phyloP scores from a whole-genome alignment of 2,113 vertebrate species.

The Lynx canadensis region DNA sequence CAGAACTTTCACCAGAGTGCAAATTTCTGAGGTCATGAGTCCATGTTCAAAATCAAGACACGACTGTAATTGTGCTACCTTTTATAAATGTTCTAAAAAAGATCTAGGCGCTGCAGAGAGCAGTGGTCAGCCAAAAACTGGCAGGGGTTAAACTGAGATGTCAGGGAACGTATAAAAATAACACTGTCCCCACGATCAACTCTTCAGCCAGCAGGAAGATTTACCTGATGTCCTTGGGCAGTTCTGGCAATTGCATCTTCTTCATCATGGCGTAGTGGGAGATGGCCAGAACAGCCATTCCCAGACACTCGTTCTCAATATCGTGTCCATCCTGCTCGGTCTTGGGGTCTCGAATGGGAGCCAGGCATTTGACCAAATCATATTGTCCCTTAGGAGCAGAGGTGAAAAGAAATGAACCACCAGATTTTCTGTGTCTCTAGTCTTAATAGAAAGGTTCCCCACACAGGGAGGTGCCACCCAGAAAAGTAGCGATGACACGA shows the following conservation, averaged over 20 bases:
- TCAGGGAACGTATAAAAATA: background rate
- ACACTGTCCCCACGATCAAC: background rate
- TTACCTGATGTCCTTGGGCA: conserved; percentile 93
- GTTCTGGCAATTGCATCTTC: conserved; percentile 86
- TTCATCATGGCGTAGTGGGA: conserved; percentile 91
- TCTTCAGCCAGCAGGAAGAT: background rate
- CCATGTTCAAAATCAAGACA: background rate
- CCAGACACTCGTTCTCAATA: conserved; percentile 97
- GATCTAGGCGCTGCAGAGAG: background rate
- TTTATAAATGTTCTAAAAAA: conserved; percentile 9
- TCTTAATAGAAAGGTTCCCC: background rate
- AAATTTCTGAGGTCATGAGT: background rate
- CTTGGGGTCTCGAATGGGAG: conserved; percentile 90
- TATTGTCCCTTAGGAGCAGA: conserved; percentile 91
- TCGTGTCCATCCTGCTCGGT: conserved; percentile 93
- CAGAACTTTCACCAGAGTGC: background rate
- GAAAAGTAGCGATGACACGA: background rate
- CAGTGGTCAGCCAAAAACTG: background rate
- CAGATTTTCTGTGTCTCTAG: background rate
- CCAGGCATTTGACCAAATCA: conserved; percentile 93
- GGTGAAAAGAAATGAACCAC: background rate
- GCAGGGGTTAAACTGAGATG: background rate
- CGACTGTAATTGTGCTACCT: background rate
- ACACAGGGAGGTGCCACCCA: background rate
- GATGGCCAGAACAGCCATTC: conserved; percentile 98